These are phyloP conservation scores for Carlito syrichta DNA, from an alignment of 2,113 vertebrate species.

Conservation along the genomic window DNA sequence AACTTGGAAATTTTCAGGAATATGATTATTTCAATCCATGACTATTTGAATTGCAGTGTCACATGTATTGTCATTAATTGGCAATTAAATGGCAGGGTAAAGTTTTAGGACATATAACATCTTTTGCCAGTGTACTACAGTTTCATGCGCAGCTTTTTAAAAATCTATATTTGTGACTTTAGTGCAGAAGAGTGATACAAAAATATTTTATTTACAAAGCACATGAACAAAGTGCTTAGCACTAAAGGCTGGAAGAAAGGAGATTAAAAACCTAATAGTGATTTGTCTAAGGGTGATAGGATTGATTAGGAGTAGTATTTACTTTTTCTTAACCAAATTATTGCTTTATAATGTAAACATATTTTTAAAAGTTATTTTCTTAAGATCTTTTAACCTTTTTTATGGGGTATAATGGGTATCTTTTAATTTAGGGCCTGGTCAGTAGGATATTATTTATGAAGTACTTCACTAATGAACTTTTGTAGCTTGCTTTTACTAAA, in stretches of 20 bases:
- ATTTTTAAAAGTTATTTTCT: conserved; percentile 20
- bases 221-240: background rate
- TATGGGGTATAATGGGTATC: background rate
- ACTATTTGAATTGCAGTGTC: background rate
- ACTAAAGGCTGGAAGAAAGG: background rate
- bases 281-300: background rate
- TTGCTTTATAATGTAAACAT: background rate
- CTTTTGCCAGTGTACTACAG: background rate
- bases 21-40: background rate
- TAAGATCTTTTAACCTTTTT: background rate
- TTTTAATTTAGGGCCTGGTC: background rate
- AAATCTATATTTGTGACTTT: background rate
- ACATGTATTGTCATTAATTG: background rate
- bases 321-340: conserved; percentile 4
- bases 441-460: background rate
- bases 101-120: background rate
- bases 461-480: background rate
- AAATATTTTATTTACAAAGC: background rate
- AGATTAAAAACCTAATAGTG: background rate
- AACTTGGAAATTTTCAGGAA: conserved; percentile 7
- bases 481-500: background rate
- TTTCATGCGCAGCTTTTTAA: background rate
- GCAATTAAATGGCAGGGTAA: background rate
- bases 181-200: background rate
- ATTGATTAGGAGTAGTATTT: background rate